Evolutionary conservation across 2,113 vertebrate species (phyloP).

Genomic region (Lophochroa leadbeateri): DNA sequence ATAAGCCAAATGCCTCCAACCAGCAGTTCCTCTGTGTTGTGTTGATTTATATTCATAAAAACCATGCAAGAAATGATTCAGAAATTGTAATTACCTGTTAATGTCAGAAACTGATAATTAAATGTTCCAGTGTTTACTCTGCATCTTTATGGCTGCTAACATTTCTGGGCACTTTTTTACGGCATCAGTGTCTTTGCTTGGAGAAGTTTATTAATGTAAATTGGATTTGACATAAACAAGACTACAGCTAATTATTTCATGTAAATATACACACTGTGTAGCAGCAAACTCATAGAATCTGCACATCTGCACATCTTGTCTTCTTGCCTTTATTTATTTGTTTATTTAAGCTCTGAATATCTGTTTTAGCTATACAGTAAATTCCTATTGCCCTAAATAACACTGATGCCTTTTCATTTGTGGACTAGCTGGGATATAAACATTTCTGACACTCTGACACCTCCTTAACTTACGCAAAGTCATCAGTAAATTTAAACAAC

Average conservation of each 20-base stretch:
- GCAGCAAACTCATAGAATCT: constrained; percentile 57
- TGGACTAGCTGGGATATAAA: background rate
- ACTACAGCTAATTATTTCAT: constrained; percentile 64
- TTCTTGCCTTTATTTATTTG: background rate
- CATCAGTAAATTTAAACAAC: background rate
- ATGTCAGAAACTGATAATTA: constrained; percentile 58
- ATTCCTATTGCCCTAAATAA: background rate
- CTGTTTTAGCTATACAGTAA: background rate
- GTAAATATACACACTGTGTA: constrained; percentile 59
- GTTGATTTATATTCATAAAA: constrained; percentile 40
- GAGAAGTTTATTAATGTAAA: constrained; percentile 68
- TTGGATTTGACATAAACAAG: constrained; percentile 74
- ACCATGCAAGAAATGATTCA: constrained; percentile 23
- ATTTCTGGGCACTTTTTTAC: constrained; percentile 36
- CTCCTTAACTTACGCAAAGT: background rate
- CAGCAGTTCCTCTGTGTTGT: background rate
- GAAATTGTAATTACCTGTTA: constrained; percentile 48
- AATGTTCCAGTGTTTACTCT: constrained; percentile 47
- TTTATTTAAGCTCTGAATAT: background rate
- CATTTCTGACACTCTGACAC: background rate
- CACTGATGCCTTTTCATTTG: background rate
- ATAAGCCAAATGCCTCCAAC: background rate
- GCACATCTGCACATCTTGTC: background rate
- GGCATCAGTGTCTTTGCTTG: background rate
- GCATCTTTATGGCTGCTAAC: constrained; percentile 18